These are phyloP conservation scores for Saguinus imperator DNA, from an alignment of 2,113 vertebrate species.

Conservation along the genomic window DNA sequence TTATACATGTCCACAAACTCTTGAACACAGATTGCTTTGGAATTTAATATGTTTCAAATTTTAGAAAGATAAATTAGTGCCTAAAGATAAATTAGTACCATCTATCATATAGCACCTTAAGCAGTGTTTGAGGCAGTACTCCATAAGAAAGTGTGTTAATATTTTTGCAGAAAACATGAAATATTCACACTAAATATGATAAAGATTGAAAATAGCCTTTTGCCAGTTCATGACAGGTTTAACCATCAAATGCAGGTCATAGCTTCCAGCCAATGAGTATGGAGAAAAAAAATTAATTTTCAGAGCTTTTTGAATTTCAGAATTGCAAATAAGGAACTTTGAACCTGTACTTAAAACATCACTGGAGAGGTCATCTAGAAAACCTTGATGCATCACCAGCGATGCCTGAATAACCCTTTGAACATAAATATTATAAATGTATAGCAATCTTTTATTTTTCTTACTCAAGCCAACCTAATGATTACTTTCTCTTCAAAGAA, in stretches of 20 bases:
- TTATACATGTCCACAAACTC: background rate
- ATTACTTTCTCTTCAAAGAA: background rate
- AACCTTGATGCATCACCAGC: background rate
- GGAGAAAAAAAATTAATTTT: background rate
- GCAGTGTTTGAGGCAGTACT: background rate
- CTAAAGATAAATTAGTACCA: background rate
- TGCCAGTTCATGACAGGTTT: background rate
- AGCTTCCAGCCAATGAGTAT: background rate
- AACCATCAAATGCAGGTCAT: background rate
- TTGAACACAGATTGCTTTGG: background rate
- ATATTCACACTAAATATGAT: background rate
- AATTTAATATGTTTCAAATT: background rate
- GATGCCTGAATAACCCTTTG: background rate
- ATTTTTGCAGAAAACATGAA: slow-evolving; percentile 7
- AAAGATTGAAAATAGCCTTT: background rate
- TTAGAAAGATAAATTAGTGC: slow-evolving; percentile 11
- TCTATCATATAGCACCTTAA: background rate
- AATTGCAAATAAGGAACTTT: background rate
- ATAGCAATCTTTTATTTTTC: background rate
- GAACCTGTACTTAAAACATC: background rate
- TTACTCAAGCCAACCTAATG: background rate
- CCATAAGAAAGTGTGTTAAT: background rate
- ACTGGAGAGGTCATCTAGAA: background rate
- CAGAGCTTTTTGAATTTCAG: background rate
- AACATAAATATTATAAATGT: background rate